Evolutionary conservation across 2,113 vertebrate genomes (phyloP).

Genomic region (Octodon degus): DNA sequence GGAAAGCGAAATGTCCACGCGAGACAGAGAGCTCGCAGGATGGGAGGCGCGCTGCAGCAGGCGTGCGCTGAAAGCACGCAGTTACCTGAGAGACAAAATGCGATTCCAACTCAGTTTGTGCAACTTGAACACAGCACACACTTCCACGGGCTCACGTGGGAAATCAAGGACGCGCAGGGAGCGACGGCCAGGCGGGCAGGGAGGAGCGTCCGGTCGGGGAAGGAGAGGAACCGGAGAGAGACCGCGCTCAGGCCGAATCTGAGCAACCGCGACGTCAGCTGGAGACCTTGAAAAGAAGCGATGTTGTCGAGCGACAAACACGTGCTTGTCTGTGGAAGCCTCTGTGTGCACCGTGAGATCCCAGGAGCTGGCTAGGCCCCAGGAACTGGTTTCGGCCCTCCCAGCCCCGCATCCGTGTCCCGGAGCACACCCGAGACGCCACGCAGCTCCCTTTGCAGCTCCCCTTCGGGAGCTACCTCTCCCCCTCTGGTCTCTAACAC

Average conservation of each 20-base stretch:
- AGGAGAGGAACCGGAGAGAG: background rate
- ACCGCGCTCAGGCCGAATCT: background rate
- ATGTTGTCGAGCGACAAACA: background rate
- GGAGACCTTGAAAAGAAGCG: background rate
- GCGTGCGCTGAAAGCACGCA: too few species aligned
- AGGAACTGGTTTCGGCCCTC: background rate
- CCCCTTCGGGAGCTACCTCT: background rate
- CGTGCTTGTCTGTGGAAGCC: background rate
- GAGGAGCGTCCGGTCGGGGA: background rate
- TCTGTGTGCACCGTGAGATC: background rate
- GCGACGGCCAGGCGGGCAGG: background rate
- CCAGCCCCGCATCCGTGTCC: too few species aligned
- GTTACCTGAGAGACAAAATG: background rate
- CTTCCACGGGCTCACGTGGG: background rate
- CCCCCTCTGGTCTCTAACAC: background rate
- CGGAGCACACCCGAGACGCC: background rate
- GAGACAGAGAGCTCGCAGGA: too few species aligned
- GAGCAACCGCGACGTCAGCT: background rate
- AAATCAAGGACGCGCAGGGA: background rate
- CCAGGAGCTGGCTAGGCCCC: too few species aligned
- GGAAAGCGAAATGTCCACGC: background rate
- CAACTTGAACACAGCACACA: background rate
- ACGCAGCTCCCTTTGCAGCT: background rate
- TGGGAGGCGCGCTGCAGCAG: background rate
- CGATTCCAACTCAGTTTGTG: conserved; percentile 16